phyloP scores from a whole-genome alignment of 2,888 invertebrate genomes.

The Hermodice carunculata region DNA sequence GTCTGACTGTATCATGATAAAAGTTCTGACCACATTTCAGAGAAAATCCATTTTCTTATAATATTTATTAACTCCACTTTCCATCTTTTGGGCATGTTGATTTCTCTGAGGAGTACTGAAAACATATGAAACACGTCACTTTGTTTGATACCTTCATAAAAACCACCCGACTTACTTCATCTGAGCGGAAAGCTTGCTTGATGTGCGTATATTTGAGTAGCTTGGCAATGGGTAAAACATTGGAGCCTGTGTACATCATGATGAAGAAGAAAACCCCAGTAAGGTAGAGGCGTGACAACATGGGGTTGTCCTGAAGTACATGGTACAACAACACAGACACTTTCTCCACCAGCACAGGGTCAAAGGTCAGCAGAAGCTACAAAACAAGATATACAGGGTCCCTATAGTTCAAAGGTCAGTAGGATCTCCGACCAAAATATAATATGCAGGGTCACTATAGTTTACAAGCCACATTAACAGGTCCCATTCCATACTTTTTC shows the following conservation, averaged over 20 bases:
- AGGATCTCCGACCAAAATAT: no score
- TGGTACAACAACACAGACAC: constrained; percentile 82
- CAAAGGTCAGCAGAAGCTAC: constrained; percentile 91
- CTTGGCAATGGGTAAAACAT: constrained; percentile 93
- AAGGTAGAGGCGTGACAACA: constrained; percentile 91
- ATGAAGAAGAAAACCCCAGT: constrained; percentile 99
- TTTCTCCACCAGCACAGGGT: constrained; percentile 95
- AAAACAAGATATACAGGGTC: constrained; percentile 20
- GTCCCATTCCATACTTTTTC: no score
- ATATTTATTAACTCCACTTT: no score
- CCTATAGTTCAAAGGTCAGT: no score
- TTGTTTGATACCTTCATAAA: not conserved
- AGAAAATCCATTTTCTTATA: no score
- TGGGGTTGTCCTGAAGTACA: constrained; percentile 96
- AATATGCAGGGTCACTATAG: no score
- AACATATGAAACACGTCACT: no score
- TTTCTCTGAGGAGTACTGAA: no score
- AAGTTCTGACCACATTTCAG: no score
- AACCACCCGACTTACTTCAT: constrained; percentile 78
- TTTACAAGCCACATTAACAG: no score
- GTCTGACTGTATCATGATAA: no score
- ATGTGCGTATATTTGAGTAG: constrained; percentile 95
- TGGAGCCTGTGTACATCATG: constrained; percentile 98
- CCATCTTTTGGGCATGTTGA: no score
- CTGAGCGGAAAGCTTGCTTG: constrained; percentile 93